Evolutionary conservation across 2,888 invertebrate genomes (phyloP).

Genomic region (Drosophila prolongata): DNA sequence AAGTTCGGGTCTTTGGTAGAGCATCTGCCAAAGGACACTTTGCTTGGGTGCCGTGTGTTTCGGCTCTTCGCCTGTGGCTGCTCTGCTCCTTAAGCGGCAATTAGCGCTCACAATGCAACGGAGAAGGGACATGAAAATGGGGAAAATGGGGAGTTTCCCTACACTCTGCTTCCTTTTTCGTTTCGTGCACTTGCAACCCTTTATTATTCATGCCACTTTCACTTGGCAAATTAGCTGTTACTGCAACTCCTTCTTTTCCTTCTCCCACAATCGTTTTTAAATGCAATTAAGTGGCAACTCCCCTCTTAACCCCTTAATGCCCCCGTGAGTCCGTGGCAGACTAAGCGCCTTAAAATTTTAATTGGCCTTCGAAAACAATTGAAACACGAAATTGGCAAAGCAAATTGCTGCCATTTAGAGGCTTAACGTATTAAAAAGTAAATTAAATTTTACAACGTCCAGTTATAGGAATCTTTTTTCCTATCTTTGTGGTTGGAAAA

Average conservation of each 20-base stretch:
- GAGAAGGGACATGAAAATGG: not conserved
- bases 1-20: conserved; percentile 3
- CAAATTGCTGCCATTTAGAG: conserved; percentile 34
- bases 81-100: conserved; percentile 67
- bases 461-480: not conserved
- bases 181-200: conserved; percentile 43
- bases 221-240: conserved; percentile 72
- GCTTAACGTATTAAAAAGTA: conserved; percentile 15
- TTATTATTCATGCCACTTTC: conserved; percentile 75
- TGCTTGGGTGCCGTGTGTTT: conserved; percentile 33
- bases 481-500: conserved; percentile 20
- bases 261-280: conserved; percentile 63
- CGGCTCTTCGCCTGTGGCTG: conserved; percentile 31
- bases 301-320: conserved; percentile 2
- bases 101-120: conserved; percentile 67
- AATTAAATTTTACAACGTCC: conserved; percentile 54
- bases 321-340: not conserved
- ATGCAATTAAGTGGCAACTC: conserved; percentile 69
- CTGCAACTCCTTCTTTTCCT: conserved; percentile 30
- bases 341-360: conserved; percentile 67
- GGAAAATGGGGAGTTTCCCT: conserved; percentile 13
- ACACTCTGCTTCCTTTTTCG: not conserved
- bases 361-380: conserved; percentile 70
- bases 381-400: conserved; percentile 56
- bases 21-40: conserved; percentile 53